Evolutionary conservation across 2,888 invertebrate genomes (phyloP).

Genomic region (Sepiola atlantica): DNA sequence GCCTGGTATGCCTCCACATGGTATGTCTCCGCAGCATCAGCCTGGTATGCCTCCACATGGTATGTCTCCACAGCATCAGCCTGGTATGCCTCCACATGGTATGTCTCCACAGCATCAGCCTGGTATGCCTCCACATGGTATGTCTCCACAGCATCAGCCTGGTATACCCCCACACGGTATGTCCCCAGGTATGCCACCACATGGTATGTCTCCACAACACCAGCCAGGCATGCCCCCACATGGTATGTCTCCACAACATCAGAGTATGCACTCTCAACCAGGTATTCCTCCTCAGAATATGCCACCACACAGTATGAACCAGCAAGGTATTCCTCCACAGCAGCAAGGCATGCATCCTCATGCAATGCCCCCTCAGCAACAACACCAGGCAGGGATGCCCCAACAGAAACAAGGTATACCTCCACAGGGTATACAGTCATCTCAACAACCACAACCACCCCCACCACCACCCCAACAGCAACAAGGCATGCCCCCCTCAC

Average conservation of each 20-base stretch:
- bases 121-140: conserved; percentile 40
- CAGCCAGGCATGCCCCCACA: conserved; percentile 37
- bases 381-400: background rate
- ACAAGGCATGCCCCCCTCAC: background rate
- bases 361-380: conserved; percentile 36
- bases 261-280: background rate
- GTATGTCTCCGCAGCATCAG: conserved; percentile 6
- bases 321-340: background rate
- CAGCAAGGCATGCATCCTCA: conserved; percentile 40
- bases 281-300: conserved; percentile 2
- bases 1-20: conserved; percentile 24
- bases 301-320: conserved; percentile 33
- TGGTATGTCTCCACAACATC: conserved; percentile 25
- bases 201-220: conserved; percentile 22
- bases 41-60: conserved; percentile 40
- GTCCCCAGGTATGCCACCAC: too few species aligned
- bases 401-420: conserved; percentile 42
- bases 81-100: conserved; percentile 38
- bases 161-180: conserved; percentile 44
- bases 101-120: background rate
- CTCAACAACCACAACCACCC: background rate
- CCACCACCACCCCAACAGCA: conserved; percentile 20
- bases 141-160: background rate
- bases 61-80: background rate
- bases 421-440: conserved; percentile 14